Percentiles rank a stretch among this genome's conserved stretches.
Evolutionary conservation across 2,797 vertebrate species (phyloP).

Genomic region (Coranthus polyacanthus): DNA sequence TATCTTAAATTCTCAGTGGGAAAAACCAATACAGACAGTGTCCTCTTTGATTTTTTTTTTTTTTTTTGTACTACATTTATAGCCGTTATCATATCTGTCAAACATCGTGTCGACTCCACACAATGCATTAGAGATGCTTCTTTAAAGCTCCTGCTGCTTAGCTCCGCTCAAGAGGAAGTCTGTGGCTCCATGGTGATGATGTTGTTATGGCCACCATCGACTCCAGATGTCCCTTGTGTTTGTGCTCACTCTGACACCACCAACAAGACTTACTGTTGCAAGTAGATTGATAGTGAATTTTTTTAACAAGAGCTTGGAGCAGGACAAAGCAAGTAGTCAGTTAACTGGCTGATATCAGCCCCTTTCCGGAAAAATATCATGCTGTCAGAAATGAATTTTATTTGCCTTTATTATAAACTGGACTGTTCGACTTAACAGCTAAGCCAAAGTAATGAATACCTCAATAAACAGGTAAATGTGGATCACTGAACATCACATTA

Average conservation of each 20-base stretch:
- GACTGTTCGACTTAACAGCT: no score
- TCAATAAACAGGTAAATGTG: no score
- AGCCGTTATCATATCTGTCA: not conserved
- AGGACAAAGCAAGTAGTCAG: no score
- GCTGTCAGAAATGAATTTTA: no score
- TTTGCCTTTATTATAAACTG: no score
- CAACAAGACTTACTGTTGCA: not conserved
- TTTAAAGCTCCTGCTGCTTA: slow-evolving; percentile 35
- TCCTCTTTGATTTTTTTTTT: slow-evolving; percentile 1
- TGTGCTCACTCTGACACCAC: slow-evolving; percentile 18
- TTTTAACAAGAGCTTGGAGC: no score
- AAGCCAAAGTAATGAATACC: no score
- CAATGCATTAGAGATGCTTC: slow-evolving; percentile 6
- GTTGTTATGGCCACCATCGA: slow-evolving; percentile 66
- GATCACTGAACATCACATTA: no score
- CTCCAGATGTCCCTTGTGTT: slow-evolving; percentile 45
- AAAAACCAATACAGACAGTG: slow-evolving; percentile 22
- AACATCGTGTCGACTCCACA: slow-evolving; percentile 2
- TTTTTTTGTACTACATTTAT: not conserved
- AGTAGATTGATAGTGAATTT: not conserved
- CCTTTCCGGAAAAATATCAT: no score
- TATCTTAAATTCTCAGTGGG: slow-evolving; percentile 8
- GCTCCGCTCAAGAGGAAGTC: slow-evolving; percentile 39
- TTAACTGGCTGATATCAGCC: no score
- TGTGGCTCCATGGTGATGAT: slow-evolving; percentile 57